A percentile compares a stretch with the other conserved stretches of the same genome.
phyloP scores from a whole-genome alignment of 2,113 vertebrate genomes.

The Picathartes gymnocephalus region DNA sequence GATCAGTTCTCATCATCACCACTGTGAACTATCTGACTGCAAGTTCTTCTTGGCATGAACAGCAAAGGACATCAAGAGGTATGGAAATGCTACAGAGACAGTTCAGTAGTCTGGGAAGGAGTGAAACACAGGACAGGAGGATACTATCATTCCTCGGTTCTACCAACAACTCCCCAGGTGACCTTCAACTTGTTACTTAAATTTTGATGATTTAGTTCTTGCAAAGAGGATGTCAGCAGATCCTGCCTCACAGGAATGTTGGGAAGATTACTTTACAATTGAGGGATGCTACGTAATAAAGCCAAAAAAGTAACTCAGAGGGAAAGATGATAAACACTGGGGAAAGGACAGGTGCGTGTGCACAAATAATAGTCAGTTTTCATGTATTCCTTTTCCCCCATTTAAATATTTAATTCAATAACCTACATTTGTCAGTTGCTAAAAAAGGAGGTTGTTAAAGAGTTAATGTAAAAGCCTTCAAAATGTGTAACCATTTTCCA shows the following conservation, averaged over 20 bases:
- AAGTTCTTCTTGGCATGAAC: background rate
- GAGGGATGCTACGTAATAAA: background rate
- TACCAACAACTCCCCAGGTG: background rate
- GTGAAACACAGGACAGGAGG: background rate
- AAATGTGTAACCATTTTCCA: background rate
- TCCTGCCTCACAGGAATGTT: background rate
- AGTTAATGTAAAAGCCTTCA: background rate
- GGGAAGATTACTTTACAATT: background rate
- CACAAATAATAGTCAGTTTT: background rate
- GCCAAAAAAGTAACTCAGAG: background rate
- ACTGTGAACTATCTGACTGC: background rate
- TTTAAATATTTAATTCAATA: slow-evolving; percentile 15
- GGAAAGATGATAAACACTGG: background rate
- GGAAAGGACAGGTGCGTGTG: background rate
- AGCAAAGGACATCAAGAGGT: background rate
- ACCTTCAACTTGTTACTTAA: background rate
- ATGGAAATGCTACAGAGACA: background rate
- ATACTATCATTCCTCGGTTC: background rate
- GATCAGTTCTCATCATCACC: background rate
- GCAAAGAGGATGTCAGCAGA: background rate
- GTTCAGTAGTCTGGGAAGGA: background rate
- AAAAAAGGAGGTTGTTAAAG: background rate
- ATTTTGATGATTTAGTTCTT: background rate
- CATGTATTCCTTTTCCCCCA: background rate
- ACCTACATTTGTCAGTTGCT: background rate